Percentiles rank a stretch among this genome's conserved stretches.
phyloP scores from a whole-genome alignment of 2,888 invertebrate genomes.

The Elysia crispata region DNA sequence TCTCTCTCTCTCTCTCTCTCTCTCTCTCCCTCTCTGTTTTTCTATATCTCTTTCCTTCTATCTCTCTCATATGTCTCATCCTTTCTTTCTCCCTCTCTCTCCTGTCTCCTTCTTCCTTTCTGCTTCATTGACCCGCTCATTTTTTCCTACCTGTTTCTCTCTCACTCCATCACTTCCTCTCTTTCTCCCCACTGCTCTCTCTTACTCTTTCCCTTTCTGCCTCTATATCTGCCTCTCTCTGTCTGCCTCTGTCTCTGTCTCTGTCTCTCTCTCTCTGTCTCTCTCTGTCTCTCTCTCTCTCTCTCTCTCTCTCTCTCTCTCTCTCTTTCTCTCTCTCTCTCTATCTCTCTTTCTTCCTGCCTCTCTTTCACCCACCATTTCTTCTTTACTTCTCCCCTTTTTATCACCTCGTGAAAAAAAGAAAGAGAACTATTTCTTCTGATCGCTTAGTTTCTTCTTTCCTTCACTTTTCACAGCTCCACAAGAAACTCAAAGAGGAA shows the following conservation, averaged over 20 bases:
- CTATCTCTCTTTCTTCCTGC: no score
- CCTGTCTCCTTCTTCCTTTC: background rate
- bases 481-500: no score
- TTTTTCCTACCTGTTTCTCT: background rate
- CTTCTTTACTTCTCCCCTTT: no score
- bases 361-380: no score
- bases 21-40: no score
- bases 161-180: background rate
- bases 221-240: background rate
- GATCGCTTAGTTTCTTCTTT: background rate
- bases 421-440: no score
- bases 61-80: background rate
- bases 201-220: background rate
- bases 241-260: no score
- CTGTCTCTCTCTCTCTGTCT: constrained; percentile 5
- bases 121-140: no score
- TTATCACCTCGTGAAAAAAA: no score
- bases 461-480: background rate
- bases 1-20: no score
- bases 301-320: background rate
- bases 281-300: background rate
- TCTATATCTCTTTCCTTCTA: no score
- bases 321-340: no score
- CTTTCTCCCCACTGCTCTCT: background rate
- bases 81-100: background rate